A percentile compares a stretch with the other conserved stretches of the same genome.
phyloP scores from a whole-genome alignment of 2,797 vertebrate species.

The Halcyon smyrnensis region DNA sequence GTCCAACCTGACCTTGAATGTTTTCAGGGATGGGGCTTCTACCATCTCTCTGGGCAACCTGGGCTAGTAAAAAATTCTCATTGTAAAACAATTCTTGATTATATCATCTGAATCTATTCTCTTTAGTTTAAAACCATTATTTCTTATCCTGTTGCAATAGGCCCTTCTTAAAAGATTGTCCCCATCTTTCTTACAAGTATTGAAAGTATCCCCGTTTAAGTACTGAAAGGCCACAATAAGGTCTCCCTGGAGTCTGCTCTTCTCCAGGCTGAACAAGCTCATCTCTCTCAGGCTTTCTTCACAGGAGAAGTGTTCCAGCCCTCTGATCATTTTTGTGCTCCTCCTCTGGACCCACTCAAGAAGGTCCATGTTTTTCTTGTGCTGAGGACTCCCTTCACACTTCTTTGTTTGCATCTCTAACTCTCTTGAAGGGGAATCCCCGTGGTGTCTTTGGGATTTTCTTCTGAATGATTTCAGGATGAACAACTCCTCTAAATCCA shows the following conservation, averaged over 20 bases:
- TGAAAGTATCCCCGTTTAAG: not conserved
- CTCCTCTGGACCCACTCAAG: not conserved
- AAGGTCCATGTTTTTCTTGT: not conserved
- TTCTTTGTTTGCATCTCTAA: not conserved
- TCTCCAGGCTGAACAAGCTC: not conserved
- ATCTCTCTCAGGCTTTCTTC: not conserved
- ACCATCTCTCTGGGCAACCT: not conserved
- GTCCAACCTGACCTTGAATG: not conserved
- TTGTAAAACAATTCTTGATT: not conserved
- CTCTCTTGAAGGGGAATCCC: not conserved
- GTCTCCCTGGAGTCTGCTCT: not conserved
- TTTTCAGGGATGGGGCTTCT: not conserved
- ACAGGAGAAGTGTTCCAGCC: not conserved
- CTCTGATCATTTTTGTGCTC: not conserved
- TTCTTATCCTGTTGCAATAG: not conserved
- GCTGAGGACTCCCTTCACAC: not conserved
- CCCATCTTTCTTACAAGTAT: not conserved
- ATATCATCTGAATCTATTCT: not conserved
- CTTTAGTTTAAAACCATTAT: not conserved
- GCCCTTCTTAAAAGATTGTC: not conserved
- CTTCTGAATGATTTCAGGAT: not conserved
- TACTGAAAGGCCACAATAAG: not conserved
- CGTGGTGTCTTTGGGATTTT: not conserved
- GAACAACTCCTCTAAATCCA: not conserved
- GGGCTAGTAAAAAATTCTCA: too few species aligned